Evolutionary conservation across 1,140 invertebrate species (phyloP), one percentile per base, ranked within the genome.

Genomic region (Pemphigus obesinymphae): DNA sequence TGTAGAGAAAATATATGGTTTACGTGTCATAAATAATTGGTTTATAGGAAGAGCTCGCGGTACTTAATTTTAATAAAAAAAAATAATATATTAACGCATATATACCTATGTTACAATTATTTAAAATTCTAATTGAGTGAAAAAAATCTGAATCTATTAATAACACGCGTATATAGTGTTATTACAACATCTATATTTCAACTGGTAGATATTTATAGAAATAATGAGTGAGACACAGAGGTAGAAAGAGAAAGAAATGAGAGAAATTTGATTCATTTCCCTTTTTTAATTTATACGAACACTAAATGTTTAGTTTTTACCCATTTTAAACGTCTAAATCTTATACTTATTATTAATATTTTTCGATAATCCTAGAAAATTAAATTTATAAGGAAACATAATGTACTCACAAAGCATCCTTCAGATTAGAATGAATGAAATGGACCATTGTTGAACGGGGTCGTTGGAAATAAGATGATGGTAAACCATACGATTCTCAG

Each of bases 51-150:
- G 70, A 29, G 11, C 23, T 4, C 17, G 11, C 26, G 70, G 70
- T 73, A 73, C 70, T 73, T 73, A 73, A 73, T 73, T 73, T 73
- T 31, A 73, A 73, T 73, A 50, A 50, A 73, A 72, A 40, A 40
- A 40, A 40, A 10, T 10, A 10, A 68, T 68, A 68, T 13, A 68
- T 68, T n/a, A 72, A 48, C 23, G 66, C 63, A 11, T 11, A 31
- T 63, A 34, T 20, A 29, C 23, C 13, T 70, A 70, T 70, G 11
- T 72, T 29, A 72, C 43, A 72, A 48, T 72, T 23, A 48, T 72
- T 45, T 20, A 48, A 72, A 72, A 72, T 72, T 34, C 48, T n/a
- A 72, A 72, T 72, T 48, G 68, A 72, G 40, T 29, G 66, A 72
- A 72, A 45, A 48, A 72, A 26, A 72, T 15, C 13, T 48, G 11